These are phyloP conservation scores for Catotricha subobsoleta DNA, from an alignment of 2,888 invertebrate genomes.

Conservation along the genomic window DNA sequence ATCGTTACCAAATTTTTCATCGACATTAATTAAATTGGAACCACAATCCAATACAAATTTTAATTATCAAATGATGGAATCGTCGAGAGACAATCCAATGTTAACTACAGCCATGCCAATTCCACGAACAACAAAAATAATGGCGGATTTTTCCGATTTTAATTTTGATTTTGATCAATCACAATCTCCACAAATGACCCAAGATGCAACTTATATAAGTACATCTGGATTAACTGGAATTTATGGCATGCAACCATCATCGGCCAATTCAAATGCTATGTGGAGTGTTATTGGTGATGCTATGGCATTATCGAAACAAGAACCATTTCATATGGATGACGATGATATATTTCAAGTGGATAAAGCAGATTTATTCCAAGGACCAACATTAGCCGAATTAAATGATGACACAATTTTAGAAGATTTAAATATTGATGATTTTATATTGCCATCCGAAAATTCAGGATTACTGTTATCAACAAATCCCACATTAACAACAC, in stretches of 20 bases:
- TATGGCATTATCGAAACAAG: slow-evolving; percentile 31
- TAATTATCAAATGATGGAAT: slow-evolving; percentile 1
- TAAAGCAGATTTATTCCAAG: slow-evolving; percentile 67
- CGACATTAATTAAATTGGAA: no score
- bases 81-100: slow-evolving; percentile 15
- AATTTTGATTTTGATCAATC: slow-evolving; percentile 25
- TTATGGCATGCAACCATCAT: slow-evolving; percentile 11
- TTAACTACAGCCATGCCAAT: slow-evolving; percentile 42
- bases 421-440: slow-evolving; percentile 73
- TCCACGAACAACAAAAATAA: slow-evolving; percentile 31
- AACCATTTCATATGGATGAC: slow-evolving; percentile 63
- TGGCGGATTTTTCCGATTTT: slow-evolving; percentile 26
- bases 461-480: neutral
- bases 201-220: slow-evolving; percentile 7
- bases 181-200: slow-evolving; percentile 20
- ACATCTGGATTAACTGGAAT: neutral
- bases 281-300: slow-evolving; percentile 29
- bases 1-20: no score
- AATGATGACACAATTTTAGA: slow-evolving; percentile 64
- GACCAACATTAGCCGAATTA: slow-evolving; percentile 67
- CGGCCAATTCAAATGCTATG: slow-evolving; percentile 25
- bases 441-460: slow-evolving; percentile 48
- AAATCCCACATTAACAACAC: slow-evolving; percentile 8
- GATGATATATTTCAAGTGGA: slow-evolving; percentile 82
- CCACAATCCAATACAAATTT: neutral